A percentile compares a stretch with the other conserved stretches of the same genome.
Conservation (phyloP, 2,888 invertebrate genomes). For the Acrobasis suavella region DNA sequence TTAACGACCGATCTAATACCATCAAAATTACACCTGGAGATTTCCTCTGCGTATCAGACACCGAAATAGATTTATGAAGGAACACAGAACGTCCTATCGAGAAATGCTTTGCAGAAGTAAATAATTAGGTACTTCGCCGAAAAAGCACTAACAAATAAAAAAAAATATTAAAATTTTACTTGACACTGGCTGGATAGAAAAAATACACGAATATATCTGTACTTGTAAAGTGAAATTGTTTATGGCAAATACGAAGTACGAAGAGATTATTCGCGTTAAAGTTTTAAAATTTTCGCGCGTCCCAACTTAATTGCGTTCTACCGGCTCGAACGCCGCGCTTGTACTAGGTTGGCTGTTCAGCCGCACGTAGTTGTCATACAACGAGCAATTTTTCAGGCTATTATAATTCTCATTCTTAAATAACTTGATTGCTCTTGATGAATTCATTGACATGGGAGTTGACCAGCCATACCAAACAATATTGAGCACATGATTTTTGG, state of each 20-base stretch:
- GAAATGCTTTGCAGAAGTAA: constrained; percentile 9
- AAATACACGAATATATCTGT: background rate
- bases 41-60: constrained; percentile 24
- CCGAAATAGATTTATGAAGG: constrained; percentile 18
- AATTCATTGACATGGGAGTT: constrained; percentile 58
- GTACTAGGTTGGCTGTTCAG: constrained; percentile 37
- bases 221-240: background rate
- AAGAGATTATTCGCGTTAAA: constrained; percentile 14
- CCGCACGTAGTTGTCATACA: constrained; percentile 32
- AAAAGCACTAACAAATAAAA: background rate
- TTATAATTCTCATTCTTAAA: constrained; percentile 31
- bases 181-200: constrained; percentile 18
- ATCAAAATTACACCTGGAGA: constrained; percentile 20
- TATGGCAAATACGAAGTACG: background rate
- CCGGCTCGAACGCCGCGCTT: constrained; percentile 40
- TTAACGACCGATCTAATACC: constrained; percentile 20
- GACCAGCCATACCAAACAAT: constrained; percentile 38
- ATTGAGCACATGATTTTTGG: background rate
- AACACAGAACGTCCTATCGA: constrained; percentile 14
- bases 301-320: constrained; percentile 35
- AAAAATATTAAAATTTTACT: background rate
- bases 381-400: constrained; percentile 28
- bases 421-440: constrained; percentile 50
- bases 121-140: background rate
- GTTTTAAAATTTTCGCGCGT: constrained; percentile 30